Evolutionary conservation across 2,797 vertebrate species (phyloP), one percentile per base, ranked within the genome.

Genomic region (Petrocephalus schoutedeni): DNA sequence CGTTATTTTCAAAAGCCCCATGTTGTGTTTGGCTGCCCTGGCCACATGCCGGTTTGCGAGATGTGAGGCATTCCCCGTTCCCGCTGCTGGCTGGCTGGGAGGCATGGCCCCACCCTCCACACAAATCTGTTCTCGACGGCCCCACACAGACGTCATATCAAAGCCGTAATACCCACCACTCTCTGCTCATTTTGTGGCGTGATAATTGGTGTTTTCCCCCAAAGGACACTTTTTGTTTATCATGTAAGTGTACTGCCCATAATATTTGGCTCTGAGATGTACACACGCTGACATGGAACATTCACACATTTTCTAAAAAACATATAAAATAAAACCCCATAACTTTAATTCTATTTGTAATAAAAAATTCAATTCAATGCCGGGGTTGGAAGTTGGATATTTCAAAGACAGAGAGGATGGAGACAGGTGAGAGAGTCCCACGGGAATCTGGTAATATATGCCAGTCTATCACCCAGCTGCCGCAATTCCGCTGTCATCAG

Each of bases 131-230:
- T 41, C 58, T 23, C 19, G 58, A 83, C 49, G 59, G 61, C 49
- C 49, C 85, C 16, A 36, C 80, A 49, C 56, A 61, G 53, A 86
- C 16, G 19, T 45, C 28, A 36, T 21, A 64, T 61, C 45, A 86
- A 19, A 86, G 56, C 85, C n/a, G 9, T 32, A 49, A 49, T 49
- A 67, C 41, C n/a, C 1, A 16, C 54, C 16, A 1, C 57, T 49
- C 23, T 67, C 87, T 85, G 58, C 82, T 57, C 67, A 84, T 88
- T 53, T 64, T 49, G 56, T 64, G 45, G 87, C 19, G 21, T 83
- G 41, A 88, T 84, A 88, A 88, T 84, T 85, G 21, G 14, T 85
- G 59, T 58, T 58, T 87, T 87, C 19, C 74, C 49, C 28, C 32
- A 85, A 28, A 85, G 59, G 23, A 54, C 14, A 87, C 9, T 41